These are phyloP conservation scores for Prosapia bicincta DNA, from an alignment of 2,888 invertebrate species.

Conservation along the genomic window DNA sequence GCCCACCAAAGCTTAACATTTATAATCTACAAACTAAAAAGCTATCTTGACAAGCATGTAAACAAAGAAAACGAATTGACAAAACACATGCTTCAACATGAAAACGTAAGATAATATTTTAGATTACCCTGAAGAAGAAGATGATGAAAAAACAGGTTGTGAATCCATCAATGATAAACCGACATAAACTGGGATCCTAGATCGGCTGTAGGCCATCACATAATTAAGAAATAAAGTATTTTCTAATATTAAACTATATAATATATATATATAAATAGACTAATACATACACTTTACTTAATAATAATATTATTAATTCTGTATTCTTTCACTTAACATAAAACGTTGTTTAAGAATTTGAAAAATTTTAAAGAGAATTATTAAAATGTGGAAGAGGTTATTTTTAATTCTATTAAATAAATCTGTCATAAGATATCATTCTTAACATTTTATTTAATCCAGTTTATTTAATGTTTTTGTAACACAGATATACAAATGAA, in stretches of 20 bases:
- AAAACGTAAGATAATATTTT: conserved; percentile 7
- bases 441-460: too few relatives aligned
- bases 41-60: background rate
- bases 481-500: too few relatives aligned
- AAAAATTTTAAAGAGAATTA: too few relatives aligned
- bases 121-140: conserved; percentile 36
- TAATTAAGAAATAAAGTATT: conserved; percentile 43
- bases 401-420: too few relatives aligned
- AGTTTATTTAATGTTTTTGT: too few relatives aligned
- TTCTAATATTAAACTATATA: background rate
- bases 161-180: conserved; percentile 44
- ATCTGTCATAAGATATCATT: too few relatives aligned
- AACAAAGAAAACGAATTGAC: background rate
- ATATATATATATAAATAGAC: background rate
- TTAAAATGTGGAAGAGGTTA: too few relatives aligned
- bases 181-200: conserved; percentile 70
- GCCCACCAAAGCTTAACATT: background rate
- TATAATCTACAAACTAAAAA: background rate
- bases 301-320: too few relatives aligned
- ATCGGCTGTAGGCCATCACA: conserved; percentile 57
- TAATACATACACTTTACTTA: background rate
- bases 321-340: too few relatives aligned
- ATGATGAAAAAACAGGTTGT: conserved; percentile 46
- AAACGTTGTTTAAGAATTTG: too few relatives aligned
- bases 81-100: conserved; percentile 17